phyloP scores from a whole-genome alignment of 2,797 vertebrate genomes.

The Malacoctenus gilli region DNA sequence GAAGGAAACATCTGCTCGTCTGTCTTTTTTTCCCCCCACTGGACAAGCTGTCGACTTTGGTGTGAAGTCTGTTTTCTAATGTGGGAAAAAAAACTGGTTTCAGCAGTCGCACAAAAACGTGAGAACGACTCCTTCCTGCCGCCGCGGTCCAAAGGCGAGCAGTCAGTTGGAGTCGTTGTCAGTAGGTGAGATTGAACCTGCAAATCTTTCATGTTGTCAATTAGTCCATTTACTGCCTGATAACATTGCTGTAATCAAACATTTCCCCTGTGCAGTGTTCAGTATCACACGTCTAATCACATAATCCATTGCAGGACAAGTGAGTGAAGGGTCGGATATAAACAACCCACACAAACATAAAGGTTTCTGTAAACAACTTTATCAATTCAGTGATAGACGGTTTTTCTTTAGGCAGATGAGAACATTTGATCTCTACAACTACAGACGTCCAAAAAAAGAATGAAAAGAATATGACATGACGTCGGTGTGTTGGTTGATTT shows the following conservation, averaged over 20 bases:
- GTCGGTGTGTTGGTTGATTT: not conserved
- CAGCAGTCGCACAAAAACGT: constrained; percentile 31
- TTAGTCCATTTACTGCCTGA: constrained; percentile 11
- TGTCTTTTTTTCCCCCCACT: constrained; percentile 33
- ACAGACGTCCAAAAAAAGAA: constrained; percentile 13
- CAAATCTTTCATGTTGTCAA: not conserved
- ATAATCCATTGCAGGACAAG: too few relatives aligned
- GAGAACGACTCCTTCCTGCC: constrained; percentile 45
- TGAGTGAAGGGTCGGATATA: too few relatives aligned
- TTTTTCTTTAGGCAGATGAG: not conserved
- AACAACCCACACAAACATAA: too few relatives aligned
- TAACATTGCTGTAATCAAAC: constrained; percentile 16
- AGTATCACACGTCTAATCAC: constrained; percentile 8
- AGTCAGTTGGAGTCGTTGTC: constrained; percentile 37
- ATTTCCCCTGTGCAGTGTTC: constrained; percentile 5
- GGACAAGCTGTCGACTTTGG: constrained; percentile 46
- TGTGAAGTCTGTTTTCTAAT: constrained; percentile 38
- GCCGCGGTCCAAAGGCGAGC: constrained; percentile 18
- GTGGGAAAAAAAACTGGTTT: constrained; percentile 61
- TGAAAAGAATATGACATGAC: constrained; percentile 4
- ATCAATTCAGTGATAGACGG: constrained; percentile 18
- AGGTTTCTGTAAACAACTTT: constrained; percentile 13
- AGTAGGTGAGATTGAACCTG: constrained; percentile 19
- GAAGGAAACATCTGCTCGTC: constrained; percentile 64
- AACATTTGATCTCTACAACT: constrained; percentile 16